These are phyloP conservation scores for Cyanistes caeruleus DNA, from an alignment of 2,113 vertebrate species.

Conservation along the genomic window DNA sequence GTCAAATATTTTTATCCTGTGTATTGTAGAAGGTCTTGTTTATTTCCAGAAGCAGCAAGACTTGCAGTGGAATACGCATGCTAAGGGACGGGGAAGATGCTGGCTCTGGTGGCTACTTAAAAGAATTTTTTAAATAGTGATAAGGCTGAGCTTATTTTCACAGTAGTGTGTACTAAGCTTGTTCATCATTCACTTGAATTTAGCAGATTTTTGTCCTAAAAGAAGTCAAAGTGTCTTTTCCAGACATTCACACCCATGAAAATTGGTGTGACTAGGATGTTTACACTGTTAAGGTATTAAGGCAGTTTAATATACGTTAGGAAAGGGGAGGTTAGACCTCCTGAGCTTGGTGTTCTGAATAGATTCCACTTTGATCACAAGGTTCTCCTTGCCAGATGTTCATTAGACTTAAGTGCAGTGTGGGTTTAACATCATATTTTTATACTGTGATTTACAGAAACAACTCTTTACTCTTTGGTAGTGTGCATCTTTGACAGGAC, in stretches of 20 bases:
- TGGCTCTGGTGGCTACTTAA: neutral
- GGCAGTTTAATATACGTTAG: neutral
- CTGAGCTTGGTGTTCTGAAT: neutral
- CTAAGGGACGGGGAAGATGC: neutral
- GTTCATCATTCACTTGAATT: accelerated
- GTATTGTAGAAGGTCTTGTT: neutral
- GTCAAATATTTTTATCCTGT: neutral
- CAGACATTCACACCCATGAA: neutral
- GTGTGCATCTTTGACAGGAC: neutral
- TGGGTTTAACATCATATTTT: neutral
- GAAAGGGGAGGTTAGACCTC: neutral
- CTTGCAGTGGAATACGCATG: neutral
- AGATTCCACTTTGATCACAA: neutral
- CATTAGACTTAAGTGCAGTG: neutral
- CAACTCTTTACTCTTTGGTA: neutral
- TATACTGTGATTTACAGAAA: neutral
- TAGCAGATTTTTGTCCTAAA: neutral
- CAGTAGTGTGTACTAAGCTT: neutral
- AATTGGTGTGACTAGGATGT: accelerated
- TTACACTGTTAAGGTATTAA: neutral
- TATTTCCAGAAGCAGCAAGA: neutral
- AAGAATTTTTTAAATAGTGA: neutral
- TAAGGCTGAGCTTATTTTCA: neutral
- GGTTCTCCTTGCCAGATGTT: neutral
- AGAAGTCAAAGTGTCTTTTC: neutral